Evolutionary conservation across 2,888 invertebrate species (phyloP).

Genomic region (Phalera bucephala): DNA sequence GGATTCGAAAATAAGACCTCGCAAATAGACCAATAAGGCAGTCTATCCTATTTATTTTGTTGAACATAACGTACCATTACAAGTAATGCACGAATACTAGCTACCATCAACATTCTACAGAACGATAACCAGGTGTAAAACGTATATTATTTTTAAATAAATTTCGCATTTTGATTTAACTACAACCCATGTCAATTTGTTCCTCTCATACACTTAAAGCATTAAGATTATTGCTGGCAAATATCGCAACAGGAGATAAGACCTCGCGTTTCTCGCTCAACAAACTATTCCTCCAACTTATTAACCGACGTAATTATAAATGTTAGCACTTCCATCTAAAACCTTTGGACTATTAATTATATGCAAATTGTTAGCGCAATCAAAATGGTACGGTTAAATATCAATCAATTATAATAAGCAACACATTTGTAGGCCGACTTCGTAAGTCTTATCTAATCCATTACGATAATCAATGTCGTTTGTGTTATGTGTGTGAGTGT

Average conservation of each 20-base stretch:
- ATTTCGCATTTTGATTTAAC: constrained; percentile 1
- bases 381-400: constrained; percentile 32
- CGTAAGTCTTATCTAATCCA: constrained; percentile 35
- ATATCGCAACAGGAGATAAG: constrained; percentile 14
- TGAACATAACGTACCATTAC: no score
- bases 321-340: constrained; percentile 46
- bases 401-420: constrained; percentile 47
- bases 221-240: constrained; percentile 17
- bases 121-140: no score
- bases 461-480: constrained; percentile 22
- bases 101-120: no score
- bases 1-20: no score
- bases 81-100: no score
- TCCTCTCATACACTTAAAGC: constrained; percentile 2
- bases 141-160: neutral
- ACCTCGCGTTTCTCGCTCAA: constrained; percentile 11
- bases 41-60: no score
- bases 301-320: constrained; percentile 39
- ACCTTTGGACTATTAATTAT: constrained; percentile 45
- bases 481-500: constrained; percentile 3
- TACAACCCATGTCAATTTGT: constrained; percentile 11
- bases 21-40: no score
- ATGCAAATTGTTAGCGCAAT: constrained; percentile 41
- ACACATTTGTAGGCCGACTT: constrained; percentile 40
- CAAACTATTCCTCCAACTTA: constrained; percentile 17